A percentile compares a stretch with the other conserved stretches of the same genome.
These are phyloP conservation scores for Numida meleagris DNA, from an alignment of 2,113 vertebrate genomes.

Conservation along the genomic window DNA sequence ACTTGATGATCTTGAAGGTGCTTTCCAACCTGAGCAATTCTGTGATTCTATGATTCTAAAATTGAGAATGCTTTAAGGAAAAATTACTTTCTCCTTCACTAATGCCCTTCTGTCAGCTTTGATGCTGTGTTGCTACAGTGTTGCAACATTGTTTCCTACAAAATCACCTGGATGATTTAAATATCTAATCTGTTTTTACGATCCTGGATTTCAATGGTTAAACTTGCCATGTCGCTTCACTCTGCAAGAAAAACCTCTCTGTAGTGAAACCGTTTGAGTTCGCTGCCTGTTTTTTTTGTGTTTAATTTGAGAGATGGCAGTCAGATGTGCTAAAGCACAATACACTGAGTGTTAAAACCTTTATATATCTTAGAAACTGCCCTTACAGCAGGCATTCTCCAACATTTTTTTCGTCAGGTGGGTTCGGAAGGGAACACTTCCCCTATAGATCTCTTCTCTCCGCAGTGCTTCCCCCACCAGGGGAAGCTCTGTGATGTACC, in stretches of 20 bases:
- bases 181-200: background rate
- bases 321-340: background rate
- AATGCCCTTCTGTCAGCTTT: background rate
- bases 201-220: background rate
- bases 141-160: background rate
- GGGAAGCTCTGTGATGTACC: background rate
- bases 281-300: background rate
- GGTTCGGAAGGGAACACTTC: background rate
- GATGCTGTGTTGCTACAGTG: background rate
- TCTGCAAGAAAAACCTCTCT: background rate
- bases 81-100: background rate
- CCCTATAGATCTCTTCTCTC: fast-evolving
- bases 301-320: background rate
- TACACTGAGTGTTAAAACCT: background rate
- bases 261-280: background rate
- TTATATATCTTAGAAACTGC: background rate
- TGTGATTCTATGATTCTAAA: no score
- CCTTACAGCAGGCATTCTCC: background rate
- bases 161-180: background rate
- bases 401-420: background rate
- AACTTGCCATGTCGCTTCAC: background rate
- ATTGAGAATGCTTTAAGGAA: background rate
- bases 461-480: background rate
- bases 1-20: no score
- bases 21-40: no score